Evolutionary conservation across 2,888 invertebrate species (phyloP).

Genomic region (Patella caerulea): DNA sequence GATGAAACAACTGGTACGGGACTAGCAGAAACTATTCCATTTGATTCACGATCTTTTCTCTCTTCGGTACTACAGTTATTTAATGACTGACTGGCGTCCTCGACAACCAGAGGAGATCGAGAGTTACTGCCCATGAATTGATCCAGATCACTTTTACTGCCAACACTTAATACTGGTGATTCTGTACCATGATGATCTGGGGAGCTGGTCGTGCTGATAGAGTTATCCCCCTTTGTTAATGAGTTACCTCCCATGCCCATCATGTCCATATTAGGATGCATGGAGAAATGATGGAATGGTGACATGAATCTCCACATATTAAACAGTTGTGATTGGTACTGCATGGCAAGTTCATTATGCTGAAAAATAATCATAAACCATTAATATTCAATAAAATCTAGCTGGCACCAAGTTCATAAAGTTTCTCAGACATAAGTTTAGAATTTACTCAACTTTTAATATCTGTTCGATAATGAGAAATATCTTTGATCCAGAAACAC

Average conservation of each 20-base stretch:
- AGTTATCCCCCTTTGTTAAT: neutral
- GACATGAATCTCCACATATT: conserved; percentile 6
- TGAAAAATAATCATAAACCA: neutral
- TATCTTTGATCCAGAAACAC: no score
- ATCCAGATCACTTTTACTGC: neutral
- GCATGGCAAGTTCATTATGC: conserved; percentile 1
- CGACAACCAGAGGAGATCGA: neutral
- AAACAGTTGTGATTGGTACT: conserved; percentile 7
- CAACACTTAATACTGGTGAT: neutral
- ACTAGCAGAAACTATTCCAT: neutral
- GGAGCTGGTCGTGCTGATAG: neutral
- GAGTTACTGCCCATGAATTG: neutral
- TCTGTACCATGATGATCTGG: neutral
- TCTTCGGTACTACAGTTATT: neutral
- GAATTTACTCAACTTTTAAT: neutral
- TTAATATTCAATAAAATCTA: no score
- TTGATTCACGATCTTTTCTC: neutral
- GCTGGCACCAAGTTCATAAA: no score
- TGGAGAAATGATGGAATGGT: neutral
- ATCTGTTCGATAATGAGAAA: no score
- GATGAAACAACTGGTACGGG: neutral
- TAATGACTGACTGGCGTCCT: neutral
- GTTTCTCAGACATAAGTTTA: neutral
- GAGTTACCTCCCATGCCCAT: neutral
- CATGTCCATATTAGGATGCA: neutral